Percentiles rank a stretch among this genome's conserved stretches.
Evolutionary conservation across 1,140 invertebrate species (phyloP).

Genomic region (Paraescarpia echinospica): DNA sequence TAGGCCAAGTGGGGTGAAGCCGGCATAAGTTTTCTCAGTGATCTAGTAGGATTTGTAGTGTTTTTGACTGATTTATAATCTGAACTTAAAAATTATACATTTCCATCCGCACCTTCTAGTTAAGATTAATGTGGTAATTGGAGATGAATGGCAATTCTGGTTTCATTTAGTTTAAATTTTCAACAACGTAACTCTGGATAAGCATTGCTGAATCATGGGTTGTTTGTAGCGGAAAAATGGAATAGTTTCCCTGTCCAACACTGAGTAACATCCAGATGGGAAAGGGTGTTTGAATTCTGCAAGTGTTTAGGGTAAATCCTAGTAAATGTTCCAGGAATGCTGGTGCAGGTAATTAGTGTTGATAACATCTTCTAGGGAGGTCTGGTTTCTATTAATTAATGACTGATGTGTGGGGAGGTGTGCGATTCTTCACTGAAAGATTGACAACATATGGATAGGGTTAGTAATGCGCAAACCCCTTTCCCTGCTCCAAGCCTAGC

Average conservation of each 20-base stretch:
- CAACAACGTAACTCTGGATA: neutral
- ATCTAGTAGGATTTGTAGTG: neutral
- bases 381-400: neutral
- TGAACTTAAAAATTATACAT: neutral
- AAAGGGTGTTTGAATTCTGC: neutral
- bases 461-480: neutral
- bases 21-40: no score
- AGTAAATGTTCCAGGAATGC: neutral
- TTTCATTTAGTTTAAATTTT: neutral
- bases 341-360: neutral
- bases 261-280: neutral
- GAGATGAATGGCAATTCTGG: no score
- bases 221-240: neutral
- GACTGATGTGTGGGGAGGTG: neutral
- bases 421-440: neutral
- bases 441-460: neutral
- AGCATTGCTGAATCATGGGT: neutral
- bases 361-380: neutral
- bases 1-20: neutral
- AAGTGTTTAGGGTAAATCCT: neutral
- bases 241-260: neutral
- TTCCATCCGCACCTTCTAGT: no score
- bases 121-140: no score
- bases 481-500: neutral
- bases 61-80: neutral